Evolutionary conservation across 2,888 invertebrate genomes (phyloP).

Genomic region (Hyalella azteca): DNA sequence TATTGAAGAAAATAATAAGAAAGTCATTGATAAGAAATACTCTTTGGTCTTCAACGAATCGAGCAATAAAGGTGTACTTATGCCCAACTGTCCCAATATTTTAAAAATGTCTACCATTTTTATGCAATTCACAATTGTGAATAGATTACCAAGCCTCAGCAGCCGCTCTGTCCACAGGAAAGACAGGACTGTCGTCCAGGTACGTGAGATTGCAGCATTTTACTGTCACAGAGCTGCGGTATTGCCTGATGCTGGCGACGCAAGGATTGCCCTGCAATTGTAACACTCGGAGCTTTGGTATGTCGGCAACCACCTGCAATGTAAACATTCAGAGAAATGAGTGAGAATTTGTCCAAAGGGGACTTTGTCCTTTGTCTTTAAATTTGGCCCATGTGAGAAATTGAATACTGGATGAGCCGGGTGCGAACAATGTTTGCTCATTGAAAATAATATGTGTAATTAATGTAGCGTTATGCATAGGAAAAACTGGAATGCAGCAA

Average conservation of each 20-base stretch:
- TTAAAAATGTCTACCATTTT: neutral
- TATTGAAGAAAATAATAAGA: neutral
- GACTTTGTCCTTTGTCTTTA: too few relatives aligned
- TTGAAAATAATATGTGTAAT: too few relatives aligned
- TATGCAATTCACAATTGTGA: neutral
- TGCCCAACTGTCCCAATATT: neutral
- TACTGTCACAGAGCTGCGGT: slow-evolving; percentile 63
- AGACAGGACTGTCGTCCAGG: slow-evolving; percentile 89
- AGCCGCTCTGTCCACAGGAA: slow-evolving; percentile 86
- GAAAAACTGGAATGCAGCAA: too few relatives aligned
- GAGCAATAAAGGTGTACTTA: neutral
- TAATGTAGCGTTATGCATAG: too few relatives aligned
- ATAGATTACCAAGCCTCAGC: slow-evolving; percentile 79
- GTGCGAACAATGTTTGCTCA: too few relatives aligned
- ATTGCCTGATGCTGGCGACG: slow-evolving; percentile 79
- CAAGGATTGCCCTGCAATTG: slow-evolving; percentile 89
- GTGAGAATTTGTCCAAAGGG: too few relatives aligned
- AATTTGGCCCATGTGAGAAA: too few relatives aligned
- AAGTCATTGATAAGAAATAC: neutral
- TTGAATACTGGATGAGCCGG: too few relatives aligned
- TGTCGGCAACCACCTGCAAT: slow-evolving; percentile 69
- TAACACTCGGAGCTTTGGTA: slow-evolving; percentile 78
- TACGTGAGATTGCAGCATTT: slow-evolving; percentile 71
- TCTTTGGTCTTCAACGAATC: neutral
- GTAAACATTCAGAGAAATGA: too few relatives aligned